Percentiles rank a stretch among this genome's conserved stretches.
Conservation (phyloP, 2,797 vertebrate species). For the Schizothorax lantsangensis region DNA sequence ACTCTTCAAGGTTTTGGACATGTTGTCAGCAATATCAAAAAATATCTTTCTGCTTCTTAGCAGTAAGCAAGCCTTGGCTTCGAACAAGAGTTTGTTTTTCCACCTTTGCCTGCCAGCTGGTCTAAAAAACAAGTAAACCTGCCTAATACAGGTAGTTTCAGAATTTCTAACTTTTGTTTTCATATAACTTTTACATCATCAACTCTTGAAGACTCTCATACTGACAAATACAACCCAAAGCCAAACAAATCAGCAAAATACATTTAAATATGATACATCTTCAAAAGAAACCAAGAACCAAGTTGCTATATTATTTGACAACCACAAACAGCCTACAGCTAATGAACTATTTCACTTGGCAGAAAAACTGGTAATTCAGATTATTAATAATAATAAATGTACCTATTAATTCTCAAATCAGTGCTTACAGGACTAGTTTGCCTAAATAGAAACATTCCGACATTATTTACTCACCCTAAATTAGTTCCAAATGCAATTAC, state of each 20-base stretch:
- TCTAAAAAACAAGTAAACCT: not conserved
- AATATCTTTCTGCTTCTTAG: not conserved
- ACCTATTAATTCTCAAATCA: not conserved
- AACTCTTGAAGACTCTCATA: not conserved
- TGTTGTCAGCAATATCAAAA: not conserved
- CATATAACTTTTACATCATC: not conserved
- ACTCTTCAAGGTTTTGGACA: not conserved
- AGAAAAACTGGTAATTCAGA: not conserved
- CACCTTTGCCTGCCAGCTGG: not conserved
- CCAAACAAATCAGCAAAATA: constrained; percentile 4
- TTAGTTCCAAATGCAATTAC: not conserved
- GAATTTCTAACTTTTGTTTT: not conserved
- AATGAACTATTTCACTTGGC: not conserved
- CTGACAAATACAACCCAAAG: constrained; percentile 2
- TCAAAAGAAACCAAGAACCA: not conserved
- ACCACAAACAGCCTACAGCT: not conserved
- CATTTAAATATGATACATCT: not conserved
- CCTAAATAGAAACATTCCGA: not conserved
- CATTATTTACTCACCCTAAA: not conserved
- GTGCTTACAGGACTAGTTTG: not conserved
- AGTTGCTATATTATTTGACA: not conserved
- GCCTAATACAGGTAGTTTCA: not conserved
- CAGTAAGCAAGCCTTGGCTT: not conserved
- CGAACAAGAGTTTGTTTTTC: not conserved
- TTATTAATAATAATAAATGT: not conserved